A percentile compares a stretch with the other conserved stretches of the same genome.
phyloP scores from a whole-genome alignment of 23 tunicate species.

The Trididemnum clinides region DNA sequence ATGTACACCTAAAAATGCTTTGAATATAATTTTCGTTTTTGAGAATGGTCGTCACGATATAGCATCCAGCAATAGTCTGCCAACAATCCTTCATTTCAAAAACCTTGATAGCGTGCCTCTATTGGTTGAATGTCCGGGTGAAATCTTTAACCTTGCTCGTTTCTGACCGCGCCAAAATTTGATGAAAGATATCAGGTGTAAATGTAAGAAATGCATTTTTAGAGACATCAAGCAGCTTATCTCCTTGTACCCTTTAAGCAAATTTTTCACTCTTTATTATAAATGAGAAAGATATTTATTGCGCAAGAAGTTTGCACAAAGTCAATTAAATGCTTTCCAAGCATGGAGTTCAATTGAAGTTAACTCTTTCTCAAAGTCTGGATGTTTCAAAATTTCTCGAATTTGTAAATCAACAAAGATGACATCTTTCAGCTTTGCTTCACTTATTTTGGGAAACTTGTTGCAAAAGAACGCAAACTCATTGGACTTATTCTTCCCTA shows the following conservation, averaged over 20 bases:
- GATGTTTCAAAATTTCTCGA: constrained; percentile 22
- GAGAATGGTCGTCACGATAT: constrained; percentile 19
- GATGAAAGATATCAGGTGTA: not conserved
- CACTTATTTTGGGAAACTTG: constrained; percentile 30
- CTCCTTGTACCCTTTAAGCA: constrained; percentile 22
- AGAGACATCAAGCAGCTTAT: constrained; percentile 33
- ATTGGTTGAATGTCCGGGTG: constrained; percentile 38
- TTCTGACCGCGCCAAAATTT: constrained; percentile 14
- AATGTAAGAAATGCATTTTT: constrained; percentile 39
- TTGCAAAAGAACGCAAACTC: constrained; percentile 25
- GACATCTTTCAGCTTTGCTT: constrained; percentile 39
- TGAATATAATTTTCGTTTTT: constrained; percentile 12
- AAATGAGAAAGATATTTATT: constrained; percentile 19
- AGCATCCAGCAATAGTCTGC: constrained; percentile 32
- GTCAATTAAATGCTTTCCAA: constrained; percentile 43
- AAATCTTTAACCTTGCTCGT: constrained; percentile 19
- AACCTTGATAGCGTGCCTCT: constrained; percentile 29
- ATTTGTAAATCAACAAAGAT: constrained; percentile 39
- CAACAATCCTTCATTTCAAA: constrained; percentile 32
- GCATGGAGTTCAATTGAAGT: constrained; percentile 4
- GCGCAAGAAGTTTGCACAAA: constrained; percentile 35
- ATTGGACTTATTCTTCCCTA: constrained; percentile 38
- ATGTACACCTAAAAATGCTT: constrained; percentile 21
- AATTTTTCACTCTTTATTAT: constrained; percentile 10
- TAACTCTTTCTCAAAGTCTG: constrained; percentile 8